Conservation (phyloP, 2,113 vertebrate genomes). For the Saguinus imperator region DNA sequence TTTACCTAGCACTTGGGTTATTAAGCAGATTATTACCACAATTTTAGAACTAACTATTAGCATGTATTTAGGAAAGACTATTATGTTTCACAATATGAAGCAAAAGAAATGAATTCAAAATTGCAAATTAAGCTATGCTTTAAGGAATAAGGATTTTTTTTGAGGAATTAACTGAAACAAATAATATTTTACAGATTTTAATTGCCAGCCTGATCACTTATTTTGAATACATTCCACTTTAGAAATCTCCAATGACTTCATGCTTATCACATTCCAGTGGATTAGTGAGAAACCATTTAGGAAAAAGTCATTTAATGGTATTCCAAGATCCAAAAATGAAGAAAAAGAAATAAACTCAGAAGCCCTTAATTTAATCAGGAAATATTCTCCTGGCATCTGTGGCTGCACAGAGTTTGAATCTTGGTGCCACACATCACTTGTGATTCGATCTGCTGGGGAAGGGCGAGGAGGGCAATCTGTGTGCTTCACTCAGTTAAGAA, state of each 20-base stretch:
- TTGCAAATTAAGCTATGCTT: constrained; percentile 35
- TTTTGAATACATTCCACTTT: neutral
- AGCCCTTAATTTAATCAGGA: neutral
- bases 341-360: neutral
- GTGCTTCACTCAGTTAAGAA: rapidly evolving
- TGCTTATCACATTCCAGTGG: neutral
- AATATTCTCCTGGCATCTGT: neutral
- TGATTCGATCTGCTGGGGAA: neutral
- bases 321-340: neutral
- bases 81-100: neutral
- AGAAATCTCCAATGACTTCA: neutral
- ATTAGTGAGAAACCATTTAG: neutral
- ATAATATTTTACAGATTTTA: neutral
- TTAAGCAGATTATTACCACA: neutral
- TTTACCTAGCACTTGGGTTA: neutral
- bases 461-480: rapidly evolving
- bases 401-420: neutral
- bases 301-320: neutral
- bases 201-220: neutral
- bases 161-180: neutral
- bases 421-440: rapidly evolving
- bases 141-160: neutral
- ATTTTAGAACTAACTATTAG: constrained; percentile 38
- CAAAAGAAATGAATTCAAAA: constrained; percentile 50
- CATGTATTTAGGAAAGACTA: neutral